Base-by-base conservation (phyloP, 2,888 invertebrate species). In the Aphodius granarius region DNA sequence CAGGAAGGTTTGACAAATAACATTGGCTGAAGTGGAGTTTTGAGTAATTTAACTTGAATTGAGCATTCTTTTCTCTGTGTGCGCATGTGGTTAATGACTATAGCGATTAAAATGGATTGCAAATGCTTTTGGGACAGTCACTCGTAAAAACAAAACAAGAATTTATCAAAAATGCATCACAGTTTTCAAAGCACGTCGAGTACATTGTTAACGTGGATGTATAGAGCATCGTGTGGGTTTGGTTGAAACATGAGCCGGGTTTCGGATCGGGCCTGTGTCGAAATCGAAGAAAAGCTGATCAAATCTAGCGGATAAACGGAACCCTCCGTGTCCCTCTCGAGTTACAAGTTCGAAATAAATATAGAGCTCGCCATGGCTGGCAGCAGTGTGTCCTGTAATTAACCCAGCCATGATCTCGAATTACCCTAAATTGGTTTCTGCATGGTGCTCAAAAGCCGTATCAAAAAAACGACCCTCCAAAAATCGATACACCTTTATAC, bases 231-330 rank as follows among this genome's bases (percentile, higher is more conserved):
- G 70, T 22, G 43, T 43, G 43, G 43, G 43, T 43, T 43, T 43
- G 43, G 1, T 43, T 6, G 43, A 9, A 43, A 43, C 43, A 43
- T 13, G 18, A 64, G 62, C 21, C 70, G 77, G 73, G 83, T 83
- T 82, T 82, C 76, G 83, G 84, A 78, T 78, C 79, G 68, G 78
- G 78, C 77, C 81, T 81, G 83, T 83, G 84, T 82, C 81, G 81
- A 84, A 85, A 85, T 86, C 85, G 83, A 85, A 85, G 85, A 85
- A 86, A 85, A 86, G 85, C 86, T 86, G 86, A 86, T 86, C 86
- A 86, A 86, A 86, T 86, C 85, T 84, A 85, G 83, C 84, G 86
- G 83, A 85, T 85, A 85, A 86, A 85, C 83, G 85, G 73, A 64
- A 64, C 75, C 75, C 74, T 78, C 74, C 63, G 70, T 63, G 70